phyloP scores from a whole-genome alignment of 1,140 invertebrate genomes.

The Colletes latitarsis region DNA sequence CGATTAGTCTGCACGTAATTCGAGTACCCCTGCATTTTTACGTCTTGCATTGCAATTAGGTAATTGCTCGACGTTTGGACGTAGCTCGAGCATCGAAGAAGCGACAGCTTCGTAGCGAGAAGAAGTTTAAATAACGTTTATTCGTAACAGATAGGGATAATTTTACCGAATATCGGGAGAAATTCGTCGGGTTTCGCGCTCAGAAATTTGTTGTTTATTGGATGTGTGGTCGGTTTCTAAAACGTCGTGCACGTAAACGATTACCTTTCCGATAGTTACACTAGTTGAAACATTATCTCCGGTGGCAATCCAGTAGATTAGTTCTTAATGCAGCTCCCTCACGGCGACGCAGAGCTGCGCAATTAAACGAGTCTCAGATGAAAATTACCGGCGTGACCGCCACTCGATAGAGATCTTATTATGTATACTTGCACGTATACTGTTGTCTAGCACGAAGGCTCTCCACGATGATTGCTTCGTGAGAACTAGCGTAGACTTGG shows the following conservation, averaged over 20 bases:
- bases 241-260: background rate
- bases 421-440: constrained; percentile 51
- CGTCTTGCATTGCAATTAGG: background rate
- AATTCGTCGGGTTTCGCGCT: no score
- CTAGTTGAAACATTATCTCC: constrained; percentile 50
- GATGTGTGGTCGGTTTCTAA: background rate
- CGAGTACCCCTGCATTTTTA: background rate
- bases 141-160: no score
- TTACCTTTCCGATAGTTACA: constrained; percentile 17
- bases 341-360: constrained; percentile 44
- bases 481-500: constrained; percentile 36
- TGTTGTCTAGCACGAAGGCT: constrained; percentile 63
- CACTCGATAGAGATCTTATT: constrained; percentile 60
- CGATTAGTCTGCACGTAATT: constrained; percentile 26
- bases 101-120: no score
- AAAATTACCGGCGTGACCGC: constrained; percentile 60
- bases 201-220: no score
- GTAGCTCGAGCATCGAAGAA: no score
- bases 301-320: constrained; percentile 62
- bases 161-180: no score
- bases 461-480: constrained; percentile 62
- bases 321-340: constrained; percentile 52
- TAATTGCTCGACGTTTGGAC: no score
- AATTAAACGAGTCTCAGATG: constrained; percentile 62
- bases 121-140: no score